Evolutionary conservation across 2,113 vertebrate genomes (phyloP).

Genomic region (Eclectus roratus): DNA sequence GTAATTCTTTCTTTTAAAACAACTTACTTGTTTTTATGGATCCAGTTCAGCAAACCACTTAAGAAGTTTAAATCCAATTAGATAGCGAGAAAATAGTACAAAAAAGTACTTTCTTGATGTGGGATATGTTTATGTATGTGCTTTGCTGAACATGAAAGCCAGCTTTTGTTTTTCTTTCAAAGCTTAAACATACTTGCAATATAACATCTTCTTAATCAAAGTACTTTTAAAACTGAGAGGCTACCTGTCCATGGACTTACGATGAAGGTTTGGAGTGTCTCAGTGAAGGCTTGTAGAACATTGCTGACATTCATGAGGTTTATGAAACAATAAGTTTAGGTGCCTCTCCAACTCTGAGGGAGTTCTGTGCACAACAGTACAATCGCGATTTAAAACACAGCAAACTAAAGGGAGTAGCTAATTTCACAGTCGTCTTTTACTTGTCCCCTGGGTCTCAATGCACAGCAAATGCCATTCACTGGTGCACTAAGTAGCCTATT

Average conservation of each 20-base stretch:
- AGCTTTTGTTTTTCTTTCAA: neutral
- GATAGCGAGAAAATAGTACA: neutral
- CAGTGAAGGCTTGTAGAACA: fast-evolving
- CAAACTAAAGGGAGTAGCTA: neutral
- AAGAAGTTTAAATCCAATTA: neutral
- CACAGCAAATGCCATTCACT: neutral
- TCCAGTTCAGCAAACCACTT: conserved; percentile 21
- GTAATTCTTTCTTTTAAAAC: conserved; percentile 14
- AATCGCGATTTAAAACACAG: neutral
- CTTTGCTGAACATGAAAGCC: neutral
- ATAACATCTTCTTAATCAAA: neutral
- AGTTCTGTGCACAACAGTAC: neutral
- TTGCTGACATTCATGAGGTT: neutral
- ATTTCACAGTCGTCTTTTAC: neutral
- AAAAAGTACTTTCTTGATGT: neutral
- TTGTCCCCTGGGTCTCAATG: neutral
- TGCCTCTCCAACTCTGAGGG: neutral
- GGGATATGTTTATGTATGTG: neutral
- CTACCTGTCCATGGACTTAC: neutral
- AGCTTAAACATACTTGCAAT: neutral
- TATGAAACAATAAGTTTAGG: neutral
- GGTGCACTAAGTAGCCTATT: neutral
- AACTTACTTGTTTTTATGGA: conserved; percentile 33
- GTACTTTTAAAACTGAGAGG: neutral
- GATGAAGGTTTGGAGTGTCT: neutral